Conservation (phyloP, 2,113 vertebrate genomes). For the Cairina moschata region DNA sequence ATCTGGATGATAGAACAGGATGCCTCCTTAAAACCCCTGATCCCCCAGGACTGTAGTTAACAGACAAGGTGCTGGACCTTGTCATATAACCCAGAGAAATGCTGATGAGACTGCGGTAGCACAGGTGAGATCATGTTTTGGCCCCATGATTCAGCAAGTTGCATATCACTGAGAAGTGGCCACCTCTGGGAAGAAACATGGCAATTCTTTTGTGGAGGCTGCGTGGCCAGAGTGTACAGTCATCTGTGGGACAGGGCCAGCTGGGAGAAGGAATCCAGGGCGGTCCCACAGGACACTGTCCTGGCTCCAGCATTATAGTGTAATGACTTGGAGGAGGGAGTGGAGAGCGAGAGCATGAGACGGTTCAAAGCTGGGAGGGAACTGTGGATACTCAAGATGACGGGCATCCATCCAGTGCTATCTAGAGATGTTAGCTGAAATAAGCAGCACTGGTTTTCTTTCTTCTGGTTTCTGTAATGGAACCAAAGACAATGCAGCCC, state of each 20-base stretch:
- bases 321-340: constrained; percentile 17
- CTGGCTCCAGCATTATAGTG: not conserved
- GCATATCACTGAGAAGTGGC: not conserved
- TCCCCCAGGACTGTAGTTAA: not conserved
- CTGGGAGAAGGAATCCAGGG: constrained; percentile 35
- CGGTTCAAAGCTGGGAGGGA: constrained; percentile 48
- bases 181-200: constrained; percentile 17
- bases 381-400: constrained; percentile 1
- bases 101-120: not conserved
- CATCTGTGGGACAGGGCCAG: constrained; percentile 32
- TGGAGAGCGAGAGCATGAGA: not conserved
- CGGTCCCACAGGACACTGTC: constrained; percentile 5
- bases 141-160: not conserved
- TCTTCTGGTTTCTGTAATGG: constrained; percentile 48
- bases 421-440: constrained; percentile 51
- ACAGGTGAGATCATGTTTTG: constrained; percentile 24
- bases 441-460: constrained; percentile 10
- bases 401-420: constrained; percentile 46
- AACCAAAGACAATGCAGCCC: not conserved
- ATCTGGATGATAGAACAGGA: not conserved
- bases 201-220: not conserved
- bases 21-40: not conserved
- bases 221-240: constrained; percentile 7
- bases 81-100: not conserved
- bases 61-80: not conserved